A percentile compares a stretch with the other conserved stretches of the same genome.
Evolutionary conservation across 2,113 vertebrate species (phyloP).

Genomic region (Corythaixoides concolor): DNA sequence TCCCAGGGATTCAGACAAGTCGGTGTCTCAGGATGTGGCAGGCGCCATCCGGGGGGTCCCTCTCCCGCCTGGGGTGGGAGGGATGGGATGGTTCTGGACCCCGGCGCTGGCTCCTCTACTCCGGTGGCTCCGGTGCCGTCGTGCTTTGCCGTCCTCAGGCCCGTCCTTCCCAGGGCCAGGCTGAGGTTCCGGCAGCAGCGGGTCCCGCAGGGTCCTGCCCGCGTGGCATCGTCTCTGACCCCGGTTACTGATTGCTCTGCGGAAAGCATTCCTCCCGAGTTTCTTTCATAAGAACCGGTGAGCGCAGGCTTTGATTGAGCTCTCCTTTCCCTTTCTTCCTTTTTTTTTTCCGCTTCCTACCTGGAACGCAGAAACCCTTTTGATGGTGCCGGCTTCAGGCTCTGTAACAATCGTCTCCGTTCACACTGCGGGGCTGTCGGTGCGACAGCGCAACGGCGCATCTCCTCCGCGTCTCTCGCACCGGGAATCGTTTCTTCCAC

Average conservation of each 20-base stretch:
- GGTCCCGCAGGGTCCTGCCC: neutral
- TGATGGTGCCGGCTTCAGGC: slow-evolving; percentile 14
- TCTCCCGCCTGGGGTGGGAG: too few species aligned
- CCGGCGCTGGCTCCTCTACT: too few species aligned
- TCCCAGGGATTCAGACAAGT: neutral
- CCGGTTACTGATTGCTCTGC: neutral
- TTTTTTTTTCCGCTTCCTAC: neutral
- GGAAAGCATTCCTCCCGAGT: neutral
- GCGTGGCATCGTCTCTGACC: rapidly evolving
- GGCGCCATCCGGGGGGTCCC: too few species aligned
- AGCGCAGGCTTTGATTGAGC: slow-evolving; percentile 21
- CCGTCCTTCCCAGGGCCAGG: too few species aligned
- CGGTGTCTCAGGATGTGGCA: neutral
- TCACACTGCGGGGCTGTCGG: slow-evolving; percentile 37
- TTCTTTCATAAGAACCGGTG: neutral
- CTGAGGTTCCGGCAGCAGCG: neutral
- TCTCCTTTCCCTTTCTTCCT: neutral
- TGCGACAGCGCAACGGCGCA: neutral
- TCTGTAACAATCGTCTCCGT: neutral
- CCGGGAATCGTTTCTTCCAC: slow-evolving; percentile 28
- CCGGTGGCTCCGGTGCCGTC: too few species aligned
- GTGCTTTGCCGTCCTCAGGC: too few species aligned
- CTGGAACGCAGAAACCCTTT: slow-evolving; percentile 4
- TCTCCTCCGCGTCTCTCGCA: neutral
- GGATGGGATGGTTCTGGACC: too few species aligned